These are phyloP conservation scores for Notechis scutatus DNA, from an alignment of 2,113 vertebrate genomes.

Conservation along the genomic window DNA sequence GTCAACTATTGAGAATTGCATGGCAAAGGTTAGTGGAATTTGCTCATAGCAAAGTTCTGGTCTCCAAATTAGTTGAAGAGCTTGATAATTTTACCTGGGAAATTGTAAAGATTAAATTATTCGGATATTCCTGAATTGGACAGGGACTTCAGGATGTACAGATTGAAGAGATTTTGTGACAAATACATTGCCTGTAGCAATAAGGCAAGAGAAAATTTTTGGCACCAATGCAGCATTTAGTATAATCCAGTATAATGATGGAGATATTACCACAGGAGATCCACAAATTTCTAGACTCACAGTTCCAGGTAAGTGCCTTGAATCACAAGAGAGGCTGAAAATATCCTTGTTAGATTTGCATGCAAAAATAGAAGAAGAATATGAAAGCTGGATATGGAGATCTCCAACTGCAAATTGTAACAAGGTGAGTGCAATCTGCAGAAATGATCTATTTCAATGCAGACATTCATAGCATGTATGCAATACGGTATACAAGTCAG, in stretches of 20 bases:
- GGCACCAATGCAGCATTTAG: slow-evolving; percentile 65
- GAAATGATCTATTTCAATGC: neutral
- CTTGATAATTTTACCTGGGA: neutral
- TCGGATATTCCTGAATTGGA: neutral
- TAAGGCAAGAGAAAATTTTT: slow-evolving; percentile 57
- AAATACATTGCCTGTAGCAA: slow-evolving; percentile 44
- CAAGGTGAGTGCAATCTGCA: neutral
- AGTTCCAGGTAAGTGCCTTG: neutral
- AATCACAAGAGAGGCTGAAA: neutral
- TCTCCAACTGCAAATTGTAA: neutral
- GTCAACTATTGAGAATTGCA: neutral
- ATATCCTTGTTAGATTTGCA: neutral
- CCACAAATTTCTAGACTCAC: neutral
- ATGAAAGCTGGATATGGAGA: neutral
- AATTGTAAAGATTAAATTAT: neutral
- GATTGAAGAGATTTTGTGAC: slow-evolving; percentile 38
- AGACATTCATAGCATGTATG: neutral
- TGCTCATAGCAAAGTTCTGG: neutral
- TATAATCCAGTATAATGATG: slow-evolving; percentile 12
- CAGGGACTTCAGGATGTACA: slow-evolving; percentile 36
- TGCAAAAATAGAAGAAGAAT: neutral
- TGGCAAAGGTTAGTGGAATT: neutral
- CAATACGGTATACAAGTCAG: neutral
- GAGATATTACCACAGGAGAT: neutral
- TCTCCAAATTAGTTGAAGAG: neutral